Evolutionary conservation across 2,797 vertebrate species (phyloP).

Genomic region (Gastrophryne carolinensis): DNA sequence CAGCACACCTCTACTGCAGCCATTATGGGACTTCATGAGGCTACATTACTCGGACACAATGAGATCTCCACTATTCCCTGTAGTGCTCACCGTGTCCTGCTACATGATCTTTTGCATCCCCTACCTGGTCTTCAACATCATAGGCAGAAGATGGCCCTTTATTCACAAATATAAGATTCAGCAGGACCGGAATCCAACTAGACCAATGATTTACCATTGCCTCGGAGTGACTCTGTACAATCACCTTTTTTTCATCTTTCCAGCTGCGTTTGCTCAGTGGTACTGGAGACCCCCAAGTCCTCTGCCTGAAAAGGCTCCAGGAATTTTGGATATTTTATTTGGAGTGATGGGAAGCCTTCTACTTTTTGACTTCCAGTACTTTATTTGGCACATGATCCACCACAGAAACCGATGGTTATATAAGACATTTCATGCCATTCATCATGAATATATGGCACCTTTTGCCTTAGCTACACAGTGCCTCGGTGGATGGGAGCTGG

Average conservation of each 20-base stretch:
- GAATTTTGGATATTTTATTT: slow-evolving; percentile 59
- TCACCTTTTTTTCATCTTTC: slow-evolving; percentile 69
- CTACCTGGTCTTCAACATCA: slow-evolving; percentile 67
- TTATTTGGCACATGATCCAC: slow-evolving; percentile 73
- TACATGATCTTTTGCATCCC: slow-evolving; percentile 69
- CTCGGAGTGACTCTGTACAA: slow-evolving; percentile 70
- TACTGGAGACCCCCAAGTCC: slow-evolving; percentile 68
- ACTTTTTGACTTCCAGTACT: slow-evolving; percentile 75
- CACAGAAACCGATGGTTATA: slow-evolving; percentile 71
- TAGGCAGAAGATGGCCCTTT: slow-evolving; percentile 65
- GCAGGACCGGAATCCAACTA: slow-evolving; percentile 59
- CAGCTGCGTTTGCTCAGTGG: slow-evolving; percentile 71
- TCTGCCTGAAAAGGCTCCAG: slow-evolving; percentile 64
- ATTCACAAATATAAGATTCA: slow-evolving; percentile 72
- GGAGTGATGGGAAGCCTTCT: slow-evolving; percentile 69
- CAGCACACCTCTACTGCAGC: slow-evolving; percentile 63
- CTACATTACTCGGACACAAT: slow-evolving; percentile 65
- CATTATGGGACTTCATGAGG: slow-evolving; percentile 66
- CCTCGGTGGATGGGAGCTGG: slow-evolving; percentile 71
- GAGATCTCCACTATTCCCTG: slow-evolving; percentile 70
- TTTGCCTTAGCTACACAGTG: slow-evolving; percentile 73
- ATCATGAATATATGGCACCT: slow-evolving; percentile 69
- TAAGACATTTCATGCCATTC: slow-evolving; percentile 69
- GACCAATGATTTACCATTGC: slow-evolving; percentile 65
- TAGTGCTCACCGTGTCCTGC: slow-evolving; percentile 67